phyloP scores from a whole-genome alignment of 2,797 vertebrate genomes.

The Arctocebus calabarensis region DNA sequence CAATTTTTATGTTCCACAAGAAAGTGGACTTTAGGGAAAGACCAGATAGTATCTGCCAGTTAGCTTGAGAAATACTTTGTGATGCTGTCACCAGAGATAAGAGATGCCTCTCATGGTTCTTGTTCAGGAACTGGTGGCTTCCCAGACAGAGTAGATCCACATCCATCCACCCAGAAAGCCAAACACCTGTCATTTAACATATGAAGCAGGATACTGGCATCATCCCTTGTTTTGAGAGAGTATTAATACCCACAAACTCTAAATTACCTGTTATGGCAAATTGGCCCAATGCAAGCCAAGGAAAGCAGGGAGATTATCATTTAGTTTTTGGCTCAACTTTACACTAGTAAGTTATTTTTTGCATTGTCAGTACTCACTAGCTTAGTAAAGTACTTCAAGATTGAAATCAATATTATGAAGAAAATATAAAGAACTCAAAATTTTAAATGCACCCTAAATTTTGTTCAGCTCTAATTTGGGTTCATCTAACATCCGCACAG shows the following conservation, averaged over 20 bases:
- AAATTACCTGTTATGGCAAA: background rate
- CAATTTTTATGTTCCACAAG: conserved; percentile 74
- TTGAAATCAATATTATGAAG: background rate
- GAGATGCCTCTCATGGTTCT: conserved; percentile 64
- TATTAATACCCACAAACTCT: background rate
- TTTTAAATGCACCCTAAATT: background rate
- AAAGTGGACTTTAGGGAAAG: conserved; percentile 72
- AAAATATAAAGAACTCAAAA: background rate
- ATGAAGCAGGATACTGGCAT: background rate
- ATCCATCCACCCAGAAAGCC: background rate
- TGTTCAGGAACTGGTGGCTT: conserved; percentile 73
- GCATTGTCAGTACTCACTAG: background rate
- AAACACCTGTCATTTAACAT: background rate
- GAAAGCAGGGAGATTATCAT: background rate
- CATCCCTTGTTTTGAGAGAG: background rate
- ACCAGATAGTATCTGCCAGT: conserved; percentile 64
- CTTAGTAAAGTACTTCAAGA: background rate
- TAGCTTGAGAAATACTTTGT: conserved; percentile 60
- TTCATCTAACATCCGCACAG: background rate
- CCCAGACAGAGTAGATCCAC: background rate
- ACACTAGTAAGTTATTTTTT: background rate
- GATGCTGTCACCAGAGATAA: conserved; percentile 11
- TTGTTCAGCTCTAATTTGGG: background rate
- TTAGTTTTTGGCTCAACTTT: background rate
- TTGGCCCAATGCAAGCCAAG: background rate